These are phyloP conservation scores for Ophioninae sp. DNA, from an alignment of 2,888 invertebrate genomes.

Conservation along the genomic window DNA sequence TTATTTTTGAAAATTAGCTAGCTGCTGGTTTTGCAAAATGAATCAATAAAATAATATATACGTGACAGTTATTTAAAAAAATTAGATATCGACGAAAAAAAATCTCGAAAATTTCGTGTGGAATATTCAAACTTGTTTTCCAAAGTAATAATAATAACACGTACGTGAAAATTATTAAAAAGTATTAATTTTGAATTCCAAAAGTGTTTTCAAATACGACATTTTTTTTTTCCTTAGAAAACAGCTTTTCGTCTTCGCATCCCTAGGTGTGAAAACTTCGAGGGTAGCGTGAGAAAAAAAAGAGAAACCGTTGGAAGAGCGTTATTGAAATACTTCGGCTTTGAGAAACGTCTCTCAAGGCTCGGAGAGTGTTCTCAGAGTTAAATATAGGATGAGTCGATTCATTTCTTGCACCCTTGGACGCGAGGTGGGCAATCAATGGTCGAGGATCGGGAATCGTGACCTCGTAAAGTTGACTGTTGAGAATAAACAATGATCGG, in stretches of 20 bases:
- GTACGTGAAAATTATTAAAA: not conserved
- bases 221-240: too few species aligned
- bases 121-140: too few species aligned
- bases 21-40: too few species aligned
- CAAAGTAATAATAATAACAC: not conserved
- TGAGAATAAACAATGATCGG: constrained; percentile 37
- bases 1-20: too few species aligned
- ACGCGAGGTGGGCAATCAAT: constrained; percentile 5
- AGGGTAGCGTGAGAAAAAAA: not conserved
- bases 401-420: not conserved
- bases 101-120: too few species aligned
- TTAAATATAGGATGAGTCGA: not conserved
- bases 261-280: not conserved
- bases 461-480: constrained; percentile 50
- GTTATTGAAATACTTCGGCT: not conserved
- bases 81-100: too few species aligned
- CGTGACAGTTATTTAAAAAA: too few species aligned
- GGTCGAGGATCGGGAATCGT: constrained; percentile 37
- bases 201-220: too few species aligned
- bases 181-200: too few species aligned
- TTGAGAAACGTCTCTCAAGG: not conserved
- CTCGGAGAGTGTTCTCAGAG: not conserved
- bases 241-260: too few species aligned
- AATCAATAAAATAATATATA: too few species aligned
- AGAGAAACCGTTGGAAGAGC: not conserved